Percentiles rank a stretch among this genome's conserved stretches.
phyloP scores from a whole-genome alignment of 2,113 vertebrate species.

The Pelusios castaneus region DNA sequence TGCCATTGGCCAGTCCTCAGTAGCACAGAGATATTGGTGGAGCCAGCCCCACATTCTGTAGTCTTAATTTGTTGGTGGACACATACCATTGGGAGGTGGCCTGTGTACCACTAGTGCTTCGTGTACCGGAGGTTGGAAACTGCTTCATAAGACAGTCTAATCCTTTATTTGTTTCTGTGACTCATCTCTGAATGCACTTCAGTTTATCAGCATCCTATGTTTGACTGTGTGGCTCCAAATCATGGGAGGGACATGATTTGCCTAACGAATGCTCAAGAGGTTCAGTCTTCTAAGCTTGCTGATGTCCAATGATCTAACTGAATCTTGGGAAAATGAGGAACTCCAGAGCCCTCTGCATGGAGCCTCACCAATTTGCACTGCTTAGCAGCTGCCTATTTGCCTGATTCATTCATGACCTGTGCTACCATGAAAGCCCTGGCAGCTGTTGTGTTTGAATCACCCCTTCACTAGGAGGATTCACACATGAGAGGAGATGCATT shows the following conservation, averaged over 20 bases:
- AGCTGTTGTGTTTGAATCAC: not conserved
- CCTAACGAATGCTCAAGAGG: not conserved
- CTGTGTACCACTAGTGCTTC: too few species aligned
- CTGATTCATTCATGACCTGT: not conserved
- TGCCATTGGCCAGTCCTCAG: too few species aligned
- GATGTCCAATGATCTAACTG: not conserved
- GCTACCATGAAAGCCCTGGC: not conserved
- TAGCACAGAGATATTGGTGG: too few species aligned
- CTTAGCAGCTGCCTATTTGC: not conserved
- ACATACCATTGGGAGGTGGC: too few species aligned
- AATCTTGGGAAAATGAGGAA: accelerated
- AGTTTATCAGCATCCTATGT: not conserved
- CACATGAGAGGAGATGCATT: not conserved
- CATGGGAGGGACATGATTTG: not conserved
- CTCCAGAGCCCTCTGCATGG: not conserved
- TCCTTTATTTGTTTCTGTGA: too few species aligned
- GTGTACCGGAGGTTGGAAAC: too few species aligned
- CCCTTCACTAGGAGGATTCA: not conserved
- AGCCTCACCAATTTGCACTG: not conserved
- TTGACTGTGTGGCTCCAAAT: not conserved
- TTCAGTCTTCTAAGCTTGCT: not conserved
- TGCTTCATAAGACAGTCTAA: too few species aligned
- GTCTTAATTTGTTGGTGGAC: too few species aligned
- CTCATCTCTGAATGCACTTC: too few species aligned
- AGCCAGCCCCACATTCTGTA: too few species aligned